Evolutionary conservation across 2,797 vertebrate species (phyloP).

Genomic region (Poecilia wingei): DNA sequence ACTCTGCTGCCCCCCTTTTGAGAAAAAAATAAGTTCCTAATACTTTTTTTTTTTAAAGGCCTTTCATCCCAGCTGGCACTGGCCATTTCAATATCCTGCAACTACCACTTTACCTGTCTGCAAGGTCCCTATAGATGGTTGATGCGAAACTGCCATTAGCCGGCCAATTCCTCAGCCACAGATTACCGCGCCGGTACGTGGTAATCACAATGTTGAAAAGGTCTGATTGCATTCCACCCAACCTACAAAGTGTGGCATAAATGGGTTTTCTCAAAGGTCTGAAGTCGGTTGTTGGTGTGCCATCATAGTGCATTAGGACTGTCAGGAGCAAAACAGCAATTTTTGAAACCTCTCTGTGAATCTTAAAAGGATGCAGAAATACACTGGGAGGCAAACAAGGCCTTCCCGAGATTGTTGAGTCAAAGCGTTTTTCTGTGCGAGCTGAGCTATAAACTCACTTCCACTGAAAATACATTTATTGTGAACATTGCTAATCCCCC

Average conservation of each 20-base stretch:
- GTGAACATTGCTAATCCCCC: constrained; percentile 51
- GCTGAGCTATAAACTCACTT: constrained; percentile 32
- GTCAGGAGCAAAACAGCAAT: constrained; percentile 69
- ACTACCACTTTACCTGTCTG: constrained; percentile 79
- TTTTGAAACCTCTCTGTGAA: constrained; percentile 71
- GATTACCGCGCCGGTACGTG: constrained; percentile 73
- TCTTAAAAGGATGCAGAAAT: constrained; percentile 74
- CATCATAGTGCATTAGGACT: constrained; percentile 79
- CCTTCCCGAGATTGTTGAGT: constrained; percentile 33
- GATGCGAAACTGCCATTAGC: constrained; percentile 75
- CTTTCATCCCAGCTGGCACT: constrained; percentile 66
- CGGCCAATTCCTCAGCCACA: constrained; percentile 72
- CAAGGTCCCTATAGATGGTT: constrained; percentile 74
- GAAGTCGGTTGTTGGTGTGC: constrained; percentile 68
- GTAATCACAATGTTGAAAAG: constrained; percentile 78
- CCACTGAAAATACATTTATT: constrained; percentile 31
- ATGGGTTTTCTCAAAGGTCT: constrained; percentile 72
- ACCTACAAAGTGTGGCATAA: constrained; percentile 73
- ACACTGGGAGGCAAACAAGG: constrained; percentile 56
- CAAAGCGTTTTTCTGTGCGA: constrained; percentile 18
- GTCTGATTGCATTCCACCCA: constrained; percentile 77
- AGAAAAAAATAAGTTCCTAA: constrained; percentile 57
- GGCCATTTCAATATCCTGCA: constrained; percentile 77
- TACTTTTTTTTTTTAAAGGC: constrained; percentile 71
- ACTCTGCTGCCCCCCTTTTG: constrained; percentile 28